phyloP scores from a whole-genome alignment of 2,113 vertebrate species.

The Crotalus horridus region DNA sequence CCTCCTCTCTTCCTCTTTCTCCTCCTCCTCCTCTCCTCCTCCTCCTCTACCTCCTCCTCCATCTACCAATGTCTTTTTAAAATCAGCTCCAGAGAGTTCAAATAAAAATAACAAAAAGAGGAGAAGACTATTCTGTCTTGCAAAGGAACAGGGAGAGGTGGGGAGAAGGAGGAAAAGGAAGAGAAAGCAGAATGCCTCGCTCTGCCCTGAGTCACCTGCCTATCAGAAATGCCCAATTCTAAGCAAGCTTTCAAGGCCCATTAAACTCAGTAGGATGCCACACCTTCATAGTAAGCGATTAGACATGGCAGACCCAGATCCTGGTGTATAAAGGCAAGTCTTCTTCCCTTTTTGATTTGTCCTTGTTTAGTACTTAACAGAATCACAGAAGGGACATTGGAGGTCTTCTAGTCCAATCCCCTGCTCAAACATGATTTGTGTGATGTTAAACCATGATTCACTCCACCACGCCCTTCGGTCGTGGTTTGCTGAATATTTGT shows the following conservation, averaged over 20 bases:
- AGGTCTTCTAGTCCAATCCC: too few relatives aligned
- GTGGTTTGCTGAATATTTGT: neutral
- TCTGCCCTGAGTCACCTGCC: too few relatives aligned
- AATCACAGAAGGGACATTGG: too few relatives aligned
- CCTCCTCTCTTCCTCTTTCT: neutral
- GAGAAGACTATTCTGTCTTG: too few relatives aligned
- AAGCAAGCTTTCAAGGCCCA: neutral
- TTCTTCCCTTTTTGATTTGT: neutral
- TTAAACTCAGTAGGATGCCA: neutral
- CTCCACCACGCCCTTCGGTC: neutral
- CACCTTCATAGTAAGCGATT: neutral
- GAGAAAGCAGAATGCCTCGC: accelerated
- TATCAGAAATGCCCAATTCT: too few relatives aligned
- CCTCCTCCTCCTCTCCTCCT: neutral
- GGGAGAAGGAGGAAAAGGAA: neutral
- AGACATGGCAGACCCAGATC: neutral
- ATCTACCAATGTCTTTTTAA: neutral
- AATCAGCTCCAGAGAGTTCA: too few relatives aligned
- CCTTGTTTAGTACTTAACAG: neutral
- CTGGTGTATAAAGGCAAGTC: neutral
- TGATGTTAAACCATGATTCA: neutral
- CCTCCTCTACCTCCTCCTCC: neutral
- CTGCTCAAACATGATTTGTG: neutral
- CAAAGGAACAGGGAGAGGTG: too few relatives aligned
- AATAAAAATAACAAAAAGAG: too few relatives aligned